A percentile compares a stretch with the other conserved stretches of the same genome.
Evolutionary conservation across 2,113 vertebrate species (phyloP).

Genomic region (Baryphthengus martii): DNA sequence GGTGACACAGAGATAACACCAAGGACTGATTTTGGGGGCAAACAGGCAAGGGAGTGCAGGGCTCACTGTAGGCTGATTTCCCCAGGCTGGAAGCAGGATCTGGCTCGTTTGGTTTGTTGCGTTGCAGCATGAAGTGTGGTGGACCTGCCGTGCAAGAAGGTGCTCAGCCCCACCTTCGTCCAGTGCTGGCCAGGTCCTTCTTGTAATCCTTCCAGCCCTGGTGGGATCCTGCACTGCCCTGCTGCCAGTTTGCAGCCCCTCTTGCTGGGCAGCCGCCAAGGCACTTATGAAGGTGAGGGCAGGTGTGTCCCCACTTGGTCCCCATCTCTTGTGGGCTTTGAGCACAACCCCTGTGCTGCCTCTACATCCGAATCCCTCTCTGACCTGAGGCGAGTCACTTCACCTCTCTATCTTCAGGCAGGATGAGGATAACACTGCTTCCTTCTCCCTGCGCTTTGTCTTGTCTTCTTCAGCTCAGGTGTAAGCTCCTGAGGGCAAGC

Average conservation of each 20-base stretch:
- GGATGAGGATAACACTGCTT: background rate
- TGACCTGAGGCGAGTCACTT: background rate
- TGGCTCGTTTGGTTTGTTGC: background rate
- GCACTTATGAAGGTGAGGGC: background rate
- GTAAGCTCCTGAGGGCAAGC: slow-evolving; percentile 51
- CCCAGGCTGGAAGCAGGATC: background rate
- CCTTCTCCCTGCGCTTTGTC: background rate
- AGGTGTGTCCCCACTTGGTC: fast-evolving
- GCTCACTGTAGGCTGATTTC: background rate
- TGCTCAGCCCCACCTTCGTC: background rate
- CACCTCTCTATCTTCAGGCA: background rate
- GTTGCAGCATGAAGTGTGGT: fast-evolving
- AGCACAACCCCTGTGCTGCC: background rate
- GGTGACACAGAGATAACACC: background rate
- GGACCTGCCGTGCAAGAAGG: background rate
- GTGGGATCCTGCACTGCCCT: background rate
- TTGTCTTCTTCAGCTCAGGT: slow-evolving; percentile 20
- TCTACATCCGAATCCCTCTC: background rate
- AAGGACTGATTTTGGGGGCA: background rate
- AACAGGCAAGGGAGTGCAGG: background rate
- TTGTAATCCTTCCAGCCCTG: background rate
- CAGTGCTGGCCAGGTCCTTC: background rate
- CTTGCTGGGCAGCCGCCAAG: background rate
- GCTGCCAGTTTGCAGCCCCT: background rate
- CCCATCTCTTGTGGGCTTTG: background rate